Conservation (phyloP, 2,113 vertebrate genomes). For the Thalassoma bifasciatum region DNA sequence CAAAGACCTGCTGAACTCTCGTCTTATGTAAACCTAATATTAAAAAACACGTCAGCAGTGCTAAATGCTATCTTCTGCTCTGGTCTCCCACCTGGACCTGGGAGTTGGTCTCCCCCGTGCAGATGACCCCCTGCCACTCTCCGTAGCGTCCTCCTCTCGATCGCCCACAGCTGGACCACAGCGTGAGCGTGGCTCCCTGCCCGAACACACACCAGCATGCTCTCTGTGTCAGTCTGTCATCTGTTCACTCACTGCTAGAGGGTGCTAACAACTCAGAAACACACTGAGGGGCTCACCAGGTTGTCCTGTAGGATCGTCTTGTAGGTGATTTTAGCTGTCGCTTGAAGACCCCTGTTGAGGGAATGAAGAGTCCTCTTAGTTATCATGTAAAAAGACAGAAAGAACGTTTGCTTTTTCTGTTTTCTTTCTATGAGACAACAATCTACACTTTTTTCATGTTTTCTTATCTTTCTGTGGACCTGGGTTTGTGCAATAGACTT, state of each 20-base stretch:
- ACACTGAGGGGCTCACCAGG: conserved; percentile 78
- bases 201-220: conserved; percentile 55
- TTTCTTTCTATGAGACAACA: no score
- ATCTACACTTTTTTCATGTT: no score
- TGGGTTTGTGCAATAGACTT: no score
- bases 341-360: conserved; percentile 87
- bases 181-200: conserved; percentile 92
- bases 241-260: conserved; percentile 43
- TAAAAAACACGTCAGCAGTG: not conserved
- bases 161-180: conserved; percentile 95
- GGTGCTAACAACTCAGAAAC: conserved; percentile 34
- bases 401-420: no score
- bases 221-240: conserved; percentile 51
- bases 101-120: conserved; percentile 91
- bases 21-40: not conserved
- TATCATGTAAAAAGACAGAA: no score
- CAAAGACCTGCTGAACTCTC: not conserved
- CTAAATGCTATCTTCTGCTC: no score
- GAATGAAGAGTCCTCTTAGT: not conserved
- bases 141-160: conserved; percentile 91
- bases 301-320: conserved; percentile 89
- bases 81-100: conserved; percentile 89
- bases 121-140: conserved; percentile 97
- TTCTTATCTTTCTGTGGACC: no score
- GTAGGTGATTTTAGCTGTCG: conserved; percentile 91